A percentile compares a stretch with the other conserved stretches of the same genome.
Evolutionary conservation across 2,113 vertebrate genomes (phyloP).

Genomic region (Lepus timidus): DNA sequence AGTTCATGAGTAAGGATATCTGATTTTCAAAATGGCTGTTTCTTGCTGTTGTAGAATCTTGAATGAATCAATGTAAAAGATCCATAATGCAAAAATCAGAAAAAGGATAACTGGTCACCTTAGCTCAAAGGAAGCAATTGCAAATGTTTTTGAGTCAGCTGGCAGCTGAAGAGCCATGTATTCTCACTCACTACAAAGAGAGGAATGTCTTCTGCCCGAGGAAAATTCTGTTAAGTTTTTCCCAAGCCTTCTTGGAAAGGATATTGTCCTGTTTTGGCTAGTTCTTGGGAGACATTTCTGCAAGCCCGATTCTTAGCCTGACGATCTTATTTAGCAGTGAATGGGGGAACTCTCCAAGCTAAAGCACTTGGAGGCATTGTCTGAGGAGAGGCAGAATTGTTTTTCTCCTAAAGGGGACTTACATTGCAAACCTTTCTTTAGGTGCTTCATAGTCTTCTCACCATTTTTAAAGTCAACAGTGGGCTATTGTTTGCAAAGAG

Average conservation of each 20-base stretch:
- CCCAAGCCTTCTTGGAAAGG: background rate
- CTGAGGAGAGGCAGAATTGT: background rate
- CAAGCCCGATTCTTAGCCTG: background rate
- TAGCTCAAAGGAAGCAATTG: background rate
- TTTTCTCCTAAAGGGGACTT: background rate
- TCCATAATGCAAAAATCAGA: background rate
- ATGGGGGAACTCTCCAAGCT: background rate
- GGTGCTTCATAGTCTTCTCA: background rate
- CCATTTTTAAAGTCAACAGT: background rate
- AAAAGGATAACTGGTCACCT: background rate
- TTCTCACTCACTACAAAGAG: slow-evolving; percentile 13
- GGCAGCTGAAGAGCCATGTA: background rate
- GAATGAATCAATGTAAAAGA: slow-evolving; percentile 20
- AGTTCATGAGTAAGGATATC: slow-evolving; percentile 21
- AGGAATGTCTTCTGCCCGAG: slow-evolving; percentile 1
- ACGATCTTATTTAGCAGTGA: background rate
- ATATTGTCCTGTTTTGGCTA: background rate
- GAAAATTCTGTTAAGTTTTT: background rate
- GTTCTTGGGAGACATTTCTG: background rate
- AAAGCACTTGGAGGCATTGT: background rate
- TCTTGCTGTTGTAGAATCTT: slow-evolving; percentile 40
- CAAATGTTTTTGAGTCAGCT: slow-evolving; percentile 12
- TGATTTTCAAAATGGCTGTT: slow-evolving; percentile 36
- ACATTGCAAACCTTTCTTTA: background rate
- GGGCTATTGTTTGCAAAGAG: background rate